A percentile compares a stretch with the other conserved stretches of the same genome.
phyloP scores from a whole-genome alignment of 2,797 vertebrate genomes.

The Molothrus aeneus region DNA sequence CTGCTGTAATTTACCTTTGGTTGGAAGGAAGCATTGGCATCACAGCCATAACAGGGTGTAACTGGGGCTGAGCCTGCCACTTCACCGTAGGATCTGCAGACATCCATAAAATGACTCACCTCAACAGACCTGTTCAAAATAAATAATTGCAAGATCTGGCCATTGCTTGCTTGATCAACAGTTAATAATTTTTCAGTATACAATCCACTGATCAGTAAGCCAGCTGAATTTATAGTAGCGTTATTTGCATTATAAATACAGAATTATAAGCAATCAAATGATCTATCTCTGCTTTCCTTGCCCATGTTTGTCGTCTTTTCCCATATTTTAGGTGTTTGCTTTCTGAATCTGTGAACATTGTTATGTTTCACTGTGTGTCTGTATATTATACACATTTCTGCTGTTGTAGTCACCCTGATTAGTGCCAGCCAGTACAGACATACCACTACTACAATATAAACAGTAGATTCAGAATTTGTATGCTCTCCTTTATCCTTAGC shows the following conservation, averaged over 20 bases:
- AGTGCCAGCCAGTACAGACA: neutral
- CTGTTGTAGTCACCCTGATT: neutral
- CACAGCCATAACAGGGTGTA: neutral
- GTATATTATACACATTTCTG: neutral
- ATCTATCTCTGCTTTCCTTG: neutral
- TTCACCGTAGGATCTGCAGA: neutral
- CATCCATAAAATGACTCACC: slow-evolving; percentile 17
- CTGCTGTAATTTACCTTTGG: neutral
- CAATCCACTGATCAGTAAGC: neutral
- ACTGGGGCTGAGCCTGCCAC: neutral
- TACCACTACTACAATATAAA: neutral
- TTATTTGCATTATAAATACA: neutral
- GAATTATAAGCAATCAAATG: neutral
- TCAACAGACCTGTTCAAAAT: neutral
- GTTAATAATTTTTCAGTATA: neutral
- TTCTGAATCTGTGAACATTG: neutral
- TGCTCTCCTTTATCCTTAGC: neutral
- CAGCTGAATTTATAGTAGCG: neutral
- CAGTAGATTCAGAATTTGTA: neutral
- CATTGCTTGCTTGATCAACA: neutral
- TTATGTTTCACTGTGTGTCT: neutral
- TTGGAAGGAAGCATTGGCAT: neutral
- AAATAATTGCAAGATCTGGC: neutral
- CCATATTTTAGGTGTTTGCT: neutral
- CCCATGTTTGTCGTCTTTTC: neutral